phyloP scores from a whole-genome alignment of 35 echinoderm and acorn worm species.

The Ptychodera flava region DNA sequence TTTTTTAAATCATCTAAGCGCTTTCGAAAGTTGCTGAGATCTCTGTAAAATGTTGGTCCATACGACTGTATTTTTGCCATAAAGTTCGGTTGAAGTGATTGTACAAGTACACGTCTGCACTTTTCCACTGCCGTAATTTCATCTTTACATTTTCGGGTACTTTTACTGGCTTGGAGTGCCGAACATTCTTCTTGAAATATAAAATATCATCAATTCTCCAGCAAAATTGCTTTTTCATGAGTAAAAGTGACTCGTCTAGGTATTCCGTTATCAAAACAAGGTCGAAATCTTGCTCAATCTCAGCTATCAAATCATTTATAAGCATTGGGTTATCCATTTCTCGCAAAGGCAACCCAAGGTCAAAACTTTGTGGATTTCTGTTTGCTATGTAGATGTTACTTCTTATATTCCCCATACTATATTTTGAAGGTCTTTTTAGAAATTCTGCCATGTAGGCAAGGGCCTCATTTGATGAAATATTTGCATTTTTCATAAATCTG shows the following conservation, averaged over 20 bases:
- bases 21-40: not conserved
- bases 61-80: conserved; percentile 22
- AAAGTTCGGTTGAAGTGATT: conserved; percentile 19
- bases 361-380: no score
- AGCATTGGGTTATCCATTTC: not conserved
- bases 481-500: not conserved
- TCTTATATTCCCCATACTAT: not conserved
- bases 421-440: not conserved
- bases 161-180: not conserved
- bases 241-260: conserved; percentile 43
- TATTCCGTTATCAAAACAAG: conserved; percentile 47
- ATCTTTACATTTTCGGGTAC: not conserved
- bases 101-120: conserved; percentile 15
- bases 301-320: conserved; percentile 15
- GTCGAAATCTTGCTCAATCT: conserved; percentile 27
- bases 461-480: not conserved
- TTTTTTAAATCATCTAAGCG: not conserved
- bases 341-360: no score
- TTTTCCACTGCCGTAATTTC: conserved; percentile 22
- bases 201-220: conserved; percentile 41
- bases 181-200: conserved; percentile 38
- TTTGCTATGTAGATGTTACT: no score
- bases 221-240: conserved; percentile 39
- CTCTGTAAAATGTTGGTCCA: not conserved
- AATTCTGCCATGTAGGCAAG: not conserved